Evolutionary conservation across 2,888 invertebrate genomes (phyloP), one percentile per base, ranked within the genome.

Genomic region (Spilarctia lutea): DNA sequence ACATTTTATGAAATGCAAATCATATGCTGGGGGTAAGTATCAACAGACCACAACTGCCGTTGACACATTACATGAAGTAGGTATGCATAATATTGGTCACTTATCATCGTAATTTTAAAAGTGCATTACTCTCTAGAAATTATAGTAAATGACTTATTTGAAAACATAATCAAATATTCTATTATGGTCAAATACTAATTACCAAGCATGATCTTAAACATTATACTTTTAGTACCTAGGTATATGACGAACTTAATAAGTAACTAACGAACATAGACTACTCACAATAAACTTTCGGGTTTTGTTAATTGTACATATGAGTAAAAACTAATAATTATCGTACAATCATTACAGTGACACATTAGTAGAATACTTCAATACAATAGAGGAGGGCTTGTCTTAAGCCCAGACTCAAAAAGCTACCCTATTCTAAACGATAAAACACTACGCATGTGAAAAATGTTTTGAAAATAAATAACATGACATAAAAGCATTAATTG

Each of bases 41-140:
- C 30, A 39, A 11, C 56, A 65, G 4, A 71, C 65, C 72, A 65
- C 65, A 65, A n/a, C 39, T 11, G 42, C 27, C 39, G 65, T 13
- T 56, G 33, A 66, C 33, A 63, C 33, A 71, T 52, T 70, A 60
- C 67, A 39, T 71, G 33, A 16, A 52, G 60, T 24, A 35, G 3
- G 3, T 33, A 16, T 56, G 35, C 52, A 56, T 71, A 35, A 60
- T 73, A 68, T 78, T 76, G 65, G 52, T 70, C 76, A 76, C 66
- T 72, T 75, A 81, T 11, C 16, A 18, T 60, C 27, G 10, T 35
- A 66, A 72, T 65, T 42, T 2, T 42, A 42, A 42, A 42, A 83
- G 78, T 81, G 71, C 79, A 71, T 39, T 73, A 69, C 48, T 66
- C 70, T 68, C 70, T 68, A 69, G n/a, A 56, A 73, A 66, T 42